Evolutionary conservation across 1,140 invertebrate genomes (phyloP), one percentile per base, ranked within the genome.

Genomic region (Bombus consobrinus): DNA sequence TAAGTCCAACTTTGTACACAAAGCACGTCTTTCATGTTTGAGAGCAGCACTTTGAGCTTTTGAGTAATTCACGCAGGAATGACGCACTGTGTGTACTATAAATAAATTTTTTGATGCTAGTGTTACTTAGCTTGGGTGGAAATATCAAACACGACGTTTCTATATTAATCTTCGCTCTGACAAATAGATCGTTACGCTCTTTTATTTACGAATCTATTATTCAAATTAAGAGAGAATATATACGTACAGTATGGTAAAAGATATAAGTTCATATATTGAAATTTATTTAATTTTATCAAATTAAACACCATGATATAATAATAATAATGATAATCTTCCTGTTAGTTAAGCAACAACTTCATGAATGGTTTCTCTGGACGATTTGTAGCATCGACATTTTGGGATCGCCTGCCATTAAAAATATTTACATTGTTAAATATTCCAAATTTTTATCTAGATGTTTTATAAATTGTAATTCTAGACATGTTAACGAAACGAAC

Each of bases 381-480:
- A 72, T 69, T 62, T 62, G 34, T 28, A 25, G 25, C 28, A 75
- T 53, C 37, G 72, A 68, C 74, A 74, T 43, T 41, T 53, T 6
- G 81, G 75, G 37, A 73, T 83, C 74, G 80, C 69, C 92, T 93
- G 83, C 34, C 89, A 90, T 74, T 37, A 3, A 76, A 43, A 68
- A 10, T 22, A 68, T 22, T 37, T 8, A 22, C 0, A 34, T 34
- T 37, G 18, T 25, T 68, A 68, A 39, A 37, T 79, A 53, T 84
- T 62, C 0, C 37, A 34, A 43, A 28, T 37, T 80, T 83, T 28
- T 41, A 37, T 43, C 1, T n/a, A 2, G 13, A 4, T 6, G 9
- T 57, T 77, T 37, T 15, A 66, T 53, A 53, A 53, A 53, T 53
- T 53, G 15, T 15, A 22, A 53, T 53, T 53, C 18, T 53, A 22